These are phyloP conservation scores for Dugesia japonica DNA, from an alignment of 2,888 invertebrate genomes.

Conservation along the genomic window DNA sequence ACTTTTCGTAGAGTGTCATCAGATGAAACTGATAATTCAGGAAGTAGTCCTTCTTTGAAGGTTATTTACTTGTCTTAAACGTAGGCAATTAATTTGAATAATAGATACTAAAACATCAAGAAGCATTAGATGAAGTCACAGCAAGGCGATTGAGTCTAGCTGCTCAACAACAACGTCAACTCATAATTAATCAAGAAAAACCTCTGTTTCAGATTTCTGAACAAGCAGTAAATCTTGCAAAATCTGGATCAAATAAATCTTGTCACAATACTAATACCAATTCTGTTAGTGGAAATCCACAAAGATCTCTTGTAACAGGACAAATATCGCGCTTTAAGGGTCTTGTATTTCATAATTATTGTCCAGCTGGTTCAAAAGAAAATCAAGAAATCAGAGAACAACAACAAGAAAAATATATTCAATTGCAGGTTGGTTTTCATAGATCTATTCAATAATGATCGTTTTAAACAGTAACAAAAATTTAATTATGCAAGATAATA, in stretches of 20 bases:
- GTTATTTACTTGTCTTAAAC: not conserved
- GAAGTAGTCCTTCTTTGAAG: not conserved
- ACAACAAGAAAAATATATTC: conserved; percentile 27
- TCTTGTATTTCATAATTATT: conserved; percentile 27
- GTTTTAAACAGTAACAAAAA: too few species aligned
- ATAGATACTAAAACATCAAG: conserved; percentile 20
- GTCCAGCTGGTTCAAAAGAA: conserved; percentile 3
- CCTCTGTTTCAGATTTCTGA: not conserved
- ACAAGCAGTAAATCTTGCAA: not conserved
- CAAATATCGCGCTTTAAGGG: conserved; percentile 20
- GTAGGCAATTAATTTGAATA: not conserved
- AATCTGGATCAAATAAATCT: not conserved
- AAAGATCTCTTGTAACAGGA: not conserved
- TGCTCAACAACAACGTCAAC: not conserved
- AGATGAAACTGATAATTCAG: conserved; percentile 7
- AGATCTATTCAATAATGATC: too few species aligned
- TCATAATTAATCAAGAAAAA: not conserved
- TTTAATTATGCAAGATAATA: too few species aligned
- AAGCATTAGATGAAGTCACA: conserved; percentile 26
- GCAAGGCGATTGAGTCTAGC: not conserved
- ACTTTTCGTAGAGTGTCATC: conserved; percentile 30
- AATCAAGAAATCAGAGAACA: conserved; percentile 29
- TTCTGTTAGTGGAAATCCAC: not conserved
- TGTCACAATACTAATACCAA: not conserved
- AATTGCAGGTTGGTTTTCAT: conserved; percentile 20